These are phyloP conservation scores for Tetheella fluctuosa DNA, from an alignment of 2,888 invertebrate genomes.

Conservation along the genomic window DNA sequence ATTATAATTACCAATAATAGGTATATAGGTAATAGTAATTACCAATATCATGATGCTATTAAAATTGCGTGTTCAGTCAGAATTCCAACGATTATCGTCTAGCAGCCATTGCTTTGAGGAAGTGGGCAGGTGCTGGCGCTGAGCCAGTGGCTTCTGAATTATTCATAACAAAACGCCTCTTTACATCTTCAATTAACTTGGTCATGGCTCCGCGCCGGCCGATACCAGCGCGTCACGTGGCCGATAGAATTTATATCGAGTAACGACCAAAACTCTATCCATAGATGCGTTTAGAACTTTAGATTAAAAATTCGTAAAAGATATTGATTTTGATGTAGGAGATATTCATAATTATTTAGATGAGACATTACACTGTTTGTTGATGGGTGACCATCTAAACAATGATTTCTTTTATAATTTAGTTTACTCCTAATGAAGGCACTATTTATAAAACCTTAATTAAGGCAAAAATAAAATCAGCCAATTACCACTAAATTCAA, in stretches of 20 bases:
- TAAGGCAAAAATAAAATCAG: constrained; percentile 2
- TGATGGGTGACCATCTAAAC: too few relatives aligned
- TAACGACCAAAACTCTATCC: neutral
- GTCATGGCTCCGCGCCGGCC: constrained; percentile 17
- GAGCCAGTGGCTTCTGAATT: constrained; percentile 41
- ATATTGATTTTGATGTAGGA: constrained; percentile 7
- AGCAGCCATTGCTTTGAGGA: neutral
- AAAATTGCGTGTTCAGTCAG: neutral
- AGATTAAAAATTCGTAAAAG: constrained; percentile 6
- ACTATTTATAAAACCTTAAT: neutral
- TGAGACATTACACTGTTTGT: neutral
- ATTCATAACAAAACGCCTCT: constrained; percentile 46
- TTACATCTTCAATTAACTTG: constrained; percentile 50
- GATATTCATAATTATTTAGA: neutral
- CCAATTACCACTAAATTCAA: constrained; percentile 23
- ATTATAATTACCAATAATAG: too few relatives aligned
- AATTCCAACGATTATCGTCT: neutral
- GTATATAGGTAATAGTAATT: too few relatives aligned
- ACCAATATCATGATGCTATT: neutral
- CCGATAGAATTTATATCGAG: constrained; percentile 9
- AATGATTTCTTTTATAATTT: too few relatives aligned
- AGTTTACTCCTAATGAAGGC: too few relatives aligned
- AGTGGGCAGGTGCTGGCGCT: constrained; percentile 16
- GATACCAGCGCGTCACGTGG: constrained; percentile 18
- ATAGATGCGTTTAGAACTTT: neutral